Percentiles rank a stretch among this genome's conserved stretches.
Conservation (phyloP, 2,888 invertebrate genomes). For the Marasmarcha lunaedactyla region DNA sequence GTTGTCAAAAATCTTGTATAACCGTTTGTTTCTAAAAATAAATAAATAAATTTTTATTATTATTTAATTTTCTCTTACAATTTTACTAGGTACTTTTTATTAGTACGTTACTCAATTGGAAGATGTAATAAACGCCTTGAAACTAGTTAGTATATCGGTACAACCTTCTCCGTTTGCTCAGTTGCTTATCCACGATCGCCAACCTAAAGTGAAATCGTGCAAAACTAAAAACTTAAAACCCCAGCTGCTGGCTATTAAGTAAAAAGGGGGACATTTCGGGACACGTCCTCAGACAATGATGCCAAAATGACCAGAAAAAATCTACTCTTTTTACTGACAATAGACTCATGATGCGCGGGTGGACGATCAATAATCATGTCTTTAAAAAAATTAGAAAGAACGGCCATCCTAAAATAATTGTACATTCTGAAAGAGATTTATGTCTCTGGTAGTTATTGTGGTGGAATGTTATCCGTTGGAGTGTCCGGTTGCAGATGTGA, state of each 20-base stretch:
- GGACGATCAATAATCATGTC: slow-evolving; percentile 54
- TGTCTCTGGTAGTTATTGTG: slow-evolving; percentile 58
- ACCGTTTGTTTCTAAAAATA: too few relatives aligned
- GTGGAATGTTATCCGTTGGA: slow-evolving; percentile 33
- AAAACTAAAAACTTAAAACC: slow-evolving; percentile 11
- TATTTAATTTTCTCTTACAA: too few relatives aligned
- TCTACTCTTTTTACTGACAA: slow-evolving; percentile 52
- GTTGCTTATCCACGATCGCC: not conserved
- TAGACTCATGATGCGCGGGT: slow-evolving; percentile 54
- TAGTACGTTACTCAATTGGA: too few relatives aligned
- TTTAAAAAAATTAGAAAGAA: slow-evolving; percentile 30
- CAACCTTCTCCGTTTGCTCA: too few relatives aligned
- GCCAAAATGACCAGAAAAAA: slow-evolving; percentile 64
- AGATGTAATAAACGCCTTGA: too few relatives aligned
- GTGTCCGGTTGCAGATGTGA: slow-evolving; percentile 62
- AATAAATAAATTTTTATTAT: too few relatives aligned
- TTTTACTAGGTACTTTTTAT: too few relatives aligned
- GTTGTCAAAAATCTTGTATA: too few relatives aligned
- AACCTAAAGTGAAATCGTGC: not conserved
- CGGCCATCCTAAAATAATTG: slow-evolving; percentile 49
- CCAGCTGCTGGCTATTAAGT: slow-evolving; percentile 57
- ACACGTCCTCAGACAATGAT: slow-evolving; percentile 58
- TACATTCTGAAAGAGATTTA: slow-evolving; percentile 61
- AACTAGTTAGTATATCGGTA: too few relatives aligned
- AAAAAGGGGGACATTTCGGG: slow-evolving; percentile 47